Evolutionary conservation across 2,888 invertebrate species (phyloP), one percentile per base, ranked within the genome.

Genomic region (Heliconius erato): DNA sequence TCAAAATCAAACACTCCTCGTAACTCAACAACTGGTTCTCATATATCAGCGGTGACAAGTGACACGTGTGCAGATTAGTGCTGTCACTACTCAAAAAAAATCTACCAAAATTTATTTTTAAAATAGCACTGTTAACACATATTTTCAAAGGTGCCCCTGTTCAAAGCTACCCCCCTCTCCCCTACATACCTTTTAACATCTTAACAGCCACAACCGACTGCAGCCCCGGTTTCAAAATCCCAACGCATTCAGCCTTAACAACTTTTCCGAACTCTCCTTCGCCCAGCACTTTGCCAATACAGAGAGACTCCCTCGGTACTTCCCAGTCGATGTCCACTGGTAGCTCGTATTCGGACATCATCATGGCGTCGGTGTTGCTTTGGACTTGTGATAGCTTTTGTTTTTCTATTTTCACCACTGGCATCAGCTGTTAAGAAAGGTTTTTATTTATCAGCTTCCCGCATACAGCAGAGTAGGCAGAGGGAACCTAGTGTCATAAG

Each of bases 201-300:
- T 99, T 99, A 0, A 99, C 99, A 14, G 99, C 99, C 0, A 99
- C 99, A 12, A 98, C 97, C 16, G 97, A 97, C 79, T 97, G 97
- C 80, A 97, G 94, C 26, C 97, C 97, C 16, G 97, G 97, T 87
- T 97, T 97, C 83, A 97, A 88, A 77, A 98, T 95, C 12, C 98
- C 98, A 81, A 97, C 96, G 0, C 98, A 98, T 89, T 99, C 98
- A 0, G 98, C 99, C 92, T 98, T 98, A 71, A 99, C 98, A 0
- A 99, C 99, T 88, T 99, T 98, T 0, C 99, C 99, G 90, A 99
- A 99, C 26, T 99, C 99, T 0, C 99, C 99, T 90, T 99, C 99
- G 0, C 99, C 99, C 3, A 99, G 95, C 35, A 98, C 97, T 89
- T 98, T 98, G 0, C 99, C 98, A 7, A 99, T 91, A 0, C 96